A percentile compares a stretch with the other conserved stretches of the same genome.
phyloP scores from a whole-genome alignment of 2,797 vertebrate species.

The Danionella dracula region DNA sequence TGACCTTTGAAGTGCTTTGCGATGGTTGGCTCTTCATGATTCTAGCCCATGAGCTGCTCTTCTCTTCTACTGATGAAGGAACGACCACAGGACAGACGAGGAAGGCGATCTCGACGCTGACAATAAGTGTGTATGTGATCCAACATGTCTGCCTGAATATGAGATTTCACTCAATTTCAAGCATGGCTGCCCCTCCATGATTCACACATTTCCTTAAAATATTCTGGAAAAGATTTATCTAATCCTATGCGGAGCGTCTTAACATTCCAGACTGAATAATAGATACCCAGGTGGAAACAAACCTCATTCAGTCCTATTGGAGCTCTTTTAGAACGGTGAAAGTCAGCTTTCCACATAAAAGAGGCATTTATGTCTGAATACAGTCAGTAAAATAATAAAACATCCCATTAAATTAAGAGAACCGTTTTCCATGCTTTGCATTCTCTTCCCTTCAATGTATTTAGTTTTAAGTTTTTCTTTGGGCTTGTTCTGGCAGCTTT shows the following conservation, averaged over 20 bases:
- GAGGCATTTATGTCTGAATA: constrained; percentile 42
- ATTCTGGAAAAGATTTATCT: constrained; percentile 71
- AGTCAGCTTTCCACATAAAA: neutral
- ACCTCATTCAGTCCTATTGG: too few relatives aligned
- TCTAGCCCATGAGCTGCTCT: neutral
- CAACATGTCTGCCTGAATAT: constrained; percentile 60
- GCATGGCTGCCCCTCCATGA: constrained; percentile 66
- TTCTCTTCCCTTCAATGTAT: constrained; percentile 50
- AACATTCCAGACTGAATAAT: constrained; percentile 52
- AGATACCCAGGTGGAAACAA: constrained; percentile 46
- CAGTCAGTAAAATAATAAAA: constrained; percentile 60
- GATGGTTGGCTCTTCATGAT: neutral
- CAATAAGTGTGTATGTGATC: constrained; percentile 35
- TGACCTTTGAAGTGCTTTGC: constrained; percentile 31
- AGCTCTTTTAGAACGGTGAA: neutral
- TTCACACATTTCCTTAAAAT: constrained; percentile 64
- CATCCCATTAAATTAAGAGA: constrained; percentile 59
- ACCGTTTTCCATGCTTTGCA: too few relatives aligned
- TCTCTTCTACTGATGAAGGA: constrained; percentile 5
- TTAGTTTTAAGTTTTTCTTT: constrained; percentile 42
- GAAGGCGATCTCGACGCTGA: neutral
- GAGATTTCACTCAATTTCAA: constrained; percentile 73
- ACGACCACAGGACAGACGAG: neutral
- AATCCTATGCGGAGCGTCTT: constrained; percentile 65
- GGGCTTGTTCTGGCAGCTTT: constrained; percentile 15